Percentiles rank a stretch among this genome's conserved stretches.
Evolutionary conservation across 1,140 invertebrate genomes (phyloP).

Genomic region (Mizuhopecten yessoensis): DNA sequence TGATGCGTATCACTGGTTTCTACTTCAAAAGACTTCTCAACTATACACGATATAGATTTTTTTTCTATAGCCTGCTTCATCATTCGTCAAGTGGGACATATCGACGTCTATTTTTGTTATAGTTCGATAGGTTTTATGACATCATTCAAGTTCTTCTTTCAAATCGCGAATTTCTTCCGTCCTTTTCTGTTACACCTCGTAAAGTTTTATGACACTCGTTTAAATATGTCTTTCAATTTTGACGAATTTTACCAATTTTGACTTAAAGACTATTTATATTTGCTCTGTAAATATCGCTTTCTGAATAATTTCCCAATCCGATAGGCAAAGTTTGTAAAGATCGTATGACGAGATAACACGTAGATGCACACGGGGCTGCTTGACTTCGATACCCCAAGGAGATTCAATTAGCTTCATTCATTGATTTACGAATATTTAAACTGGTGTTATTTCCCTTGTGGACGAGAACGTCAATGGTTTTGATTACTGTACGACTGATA

Average conservation of each 20-base stretch:
- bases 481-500: background rate
- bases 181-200: background rate
- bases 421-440: conserved; percentile 35
- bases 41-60: background rate
- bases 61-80: background rate
- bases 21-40: background rate
- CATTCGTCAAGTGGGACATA: background rate
- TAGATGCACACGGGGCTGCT: background rate
- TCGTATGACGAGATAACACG: background rate
- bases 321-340: background rate
- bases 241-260: background rate
- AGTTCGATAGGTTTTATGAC: background rate
- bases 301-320: background rate
- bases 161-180: conserved; percentile 2
- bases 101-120: background rate
- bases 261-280: background rate
- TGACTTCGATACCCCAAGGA: background rate
- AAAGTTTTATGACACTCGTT: background rate
- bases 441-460: background rate
- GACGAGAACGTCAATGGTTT: background rate
- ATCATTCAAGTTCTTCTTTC: conserved; percentile 5
- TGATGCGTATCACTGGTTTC: background rate
- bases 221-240: conserved; percentile 19
- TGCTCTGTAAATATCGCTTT: background rate
- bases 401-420: background rate